Base-by-base conservation (phyloP, 2,113 vertebrate species). In the Sarotherodon lohbergeri region DNA sequence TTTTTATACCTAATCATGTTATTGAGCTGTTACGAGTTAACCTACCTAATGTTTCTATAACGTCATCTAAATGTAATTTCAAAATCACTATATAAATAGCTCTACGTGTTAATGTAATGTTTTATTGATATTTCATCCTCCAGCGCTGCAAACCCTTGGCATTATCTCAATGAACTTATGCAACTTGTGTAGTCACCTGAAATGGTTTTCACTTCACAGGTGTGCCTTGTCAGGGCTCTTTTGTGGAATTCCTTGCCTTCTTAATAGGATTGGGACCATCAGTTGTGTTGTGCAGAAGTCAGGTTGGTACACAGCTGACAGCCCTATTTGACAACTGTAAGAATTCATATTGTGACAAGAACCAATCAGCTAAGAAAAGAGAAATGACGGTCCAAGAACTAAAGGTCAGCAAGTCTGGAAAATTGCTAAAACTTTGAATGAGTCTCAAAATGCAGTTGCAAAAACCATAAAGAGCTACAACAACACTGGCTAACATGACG, bases 321-420 rank as follows among this genome's bases (percentile, higher is more conserved):
- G 34, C 61, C 34, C 61, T 66, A 66, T 39, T 66, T 66, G 61
- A 66, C 10, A 39, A 66, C 61, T 66, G 32, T 39, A 39, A 66
- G 32, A 66, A 66, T 66, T 66, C 61, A 39, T 66, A 39, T 39
- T 66, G 32, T 66, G 61, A 6, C 6, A 66, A 39, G 61, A 66
- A 66, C 19, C 61, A 66, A 66, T 66, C 19, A 66, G 19, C 61
- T 66, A 66, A 66, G 61, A 66, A 66, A 66, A 66, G 61, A 39
- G 34, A 66, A 66, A 66, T 36, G 34, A 66, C 1, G 0, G 19
- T 39, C 61, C 4, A n/a, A 66, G 61, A 66, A n/a, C 61, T 66
- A n/a, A 66, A 66, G 17, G 61, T 66, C 61, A 66, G 61, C 32
- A 36, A 66, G 61, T 36, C 32, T 22, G 61, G 34, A 39, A 66